Evolutionary conservation across 2,113 vertebrate genomes (phyloP).

Genomic region (Sebastes fasciatus): DNA sequence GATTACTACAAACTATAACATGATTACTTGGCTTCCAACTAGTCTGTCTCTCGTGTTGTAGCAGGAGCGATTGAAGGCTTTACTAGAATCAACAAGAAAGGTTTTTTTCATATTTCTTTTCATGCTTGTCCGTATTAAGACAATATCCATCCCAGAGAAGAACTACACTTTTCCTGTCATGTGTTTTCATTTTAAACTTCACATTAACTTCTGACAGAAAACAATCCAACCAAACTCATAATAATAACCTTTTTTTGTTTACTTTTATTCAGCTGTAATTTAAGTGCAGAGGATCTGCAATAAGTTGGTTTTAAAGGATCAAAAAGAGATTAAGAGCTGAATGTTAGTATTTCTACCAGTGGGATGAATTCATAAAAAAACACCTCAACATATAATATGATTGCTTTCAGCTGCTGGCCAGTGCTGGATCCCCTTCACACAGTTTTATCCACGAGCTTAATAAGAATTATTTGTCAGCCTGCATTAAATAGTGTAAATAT

Average conservation of each 20-base stretch:
- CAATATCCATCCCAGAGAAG: constrained; percentile 7
- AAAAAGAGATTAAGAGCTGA: constrained; percentile 54
- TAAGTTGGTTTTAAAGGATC: constrained; percentile 51
- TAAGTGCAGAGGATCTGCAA: constrained; percentile 18
- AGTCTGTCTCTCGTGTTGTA: constrained; percentile 21
- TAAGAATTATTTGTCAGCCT: constrained; percentile 19
- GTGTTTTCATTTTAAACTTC: neutral
- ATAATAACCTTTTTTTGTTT: constrained; percentile 19
- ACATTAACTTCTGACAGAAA: neutral
- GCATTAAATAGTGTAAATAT: constrained; percentile 31
- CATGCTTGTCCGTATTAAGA: constrained; percentile 14
- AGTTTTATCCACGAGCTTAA: constrained; percentile 21
- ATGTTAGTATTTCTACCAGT: neutral
- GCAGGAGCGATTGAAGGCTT: constrained; percentile 60
- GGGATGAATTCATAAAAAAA: constrained; percentile 32
- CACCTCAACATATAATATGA: neutral
- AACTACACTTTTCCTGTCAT: constrained; percentile 17
- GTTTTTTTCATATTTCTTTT: constrained; percentile 1
- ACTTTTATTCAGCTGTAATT: constrained; percentile 32
- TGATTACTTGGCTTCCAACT: constrained; percentile 59
- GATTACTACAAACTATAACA: constrained; percentile 64
- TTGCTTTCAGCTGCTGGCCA: constrained; percentile 29
- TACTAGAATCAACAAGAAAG: constrained; percentile 16
- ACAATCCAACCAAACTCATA: neutral
- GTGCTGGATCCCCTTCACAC: neutral